A percentile compares a stretch with the other conserved stretches of the same genome.
Evolutionary conservation across 2,888 invertebrate species (phyloP).

Genomic region (Nephrotoma appendiculata): DNA sequence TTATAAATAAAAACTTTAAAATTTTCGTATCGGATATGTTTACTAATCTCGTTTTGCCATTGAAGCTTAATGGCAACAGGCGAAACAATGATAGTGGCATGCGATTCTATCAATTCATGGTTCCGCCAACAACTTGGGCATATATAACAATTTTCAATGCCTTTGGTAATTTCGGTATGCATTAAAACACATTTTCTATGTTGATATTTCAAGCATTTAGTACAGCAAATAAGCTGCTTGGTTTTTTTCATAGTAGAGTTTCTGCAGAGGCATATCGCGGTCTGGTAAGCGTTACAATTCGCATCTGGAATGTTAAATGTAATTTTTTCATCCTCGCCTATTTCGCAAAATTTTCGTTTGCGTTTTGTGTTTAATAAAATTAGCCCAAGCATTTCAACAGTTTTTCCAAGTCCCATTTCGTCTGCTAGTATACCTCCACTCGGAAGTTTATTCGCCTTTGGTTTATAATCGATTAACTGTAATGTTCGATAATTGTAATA

Average conservation of each 20-base stretch:
- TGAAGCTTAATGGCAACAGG: slow-evolving; percentile 51
- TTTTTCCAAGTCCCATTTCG: slow-evolving; percentile 73
- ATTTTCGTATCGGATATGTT: slow-evolving; percentile 38
- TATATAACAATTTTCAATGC: slow-evolving; percentile 32
- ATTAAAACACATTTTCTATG: slow-evolving; percentile 46
- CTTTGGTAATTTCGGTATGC: slow-evolving; percentile 21
- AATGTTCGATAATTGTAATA: slow-evolving; percentile 22
- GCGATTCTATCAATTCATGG: slow-evolving; percentile 26
- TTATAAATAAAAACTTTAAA: slow-evolving; percentile 40
- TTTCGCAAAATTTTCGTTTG: slow-evolving; percentile 7
- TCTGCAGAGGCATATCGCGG: slow-evolving; percentile 30
- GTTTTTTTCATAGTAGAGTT: slow-evolving; percentile 17
- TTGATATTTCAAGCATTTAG: slow-evolving; percentile 42
- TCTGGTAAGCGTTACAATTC: background rate
- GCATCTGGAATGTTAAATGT: background rate
- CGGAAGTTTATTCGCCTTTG: slow-evolving; percentile 26
- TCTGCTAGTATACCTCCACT: slow-evolving; percentile 63
- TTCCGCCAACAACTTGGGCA: slow-evolving; percentile 52
- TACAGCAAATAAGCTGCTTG: slow-evolving; percentile 35
- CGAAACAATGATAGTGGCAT: slow-evolving; percentile 56
- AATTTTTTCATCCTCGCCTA: background rate
- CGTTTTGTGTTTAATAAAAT: slow-evolving; percentile 39
- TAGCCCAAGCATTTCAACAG: slow-evolving; percentile 55
- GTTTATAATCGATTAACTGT: slow-evolving; percentile 18
- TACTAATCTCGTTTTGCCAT: slow-evolving; percentile 55